Base-by-base conservation (phyloP, 2,888 invertebrate species). In the Pandemis corylana region DNA sequence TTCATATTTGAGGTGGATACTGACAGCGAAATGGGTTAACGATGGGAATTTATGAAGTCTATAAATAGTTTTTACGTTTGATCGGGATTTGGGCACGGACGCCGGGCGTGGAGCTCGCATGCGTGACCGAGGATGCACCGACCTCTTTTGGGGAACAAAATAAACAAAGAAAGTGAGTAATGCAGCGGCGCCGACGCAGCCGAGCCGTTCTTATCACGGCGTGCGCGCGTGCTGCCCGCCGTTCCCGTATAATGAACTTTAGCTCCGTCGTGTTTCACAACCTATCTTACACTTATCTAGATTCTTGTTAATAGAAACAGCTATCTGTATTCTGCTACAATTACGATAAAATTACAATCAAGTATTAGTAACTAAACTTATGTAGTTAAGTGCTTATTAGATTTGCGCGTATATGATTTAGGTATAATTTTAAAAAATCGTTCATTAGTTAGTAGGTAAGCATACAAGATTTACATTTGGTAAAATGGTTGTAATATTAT, bases 21-120 rank as follows among this genome's bases (percentile, higher is more conserved):
- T 68, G 44, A 65, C 67, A 53, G 67, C 46, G 56, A 67, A 67
- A 53, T 53, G 67, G 75, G 75, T 71, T 75, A 71, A 62, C 62
- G 71, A 67, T 68, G 68, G 68, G 59, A 68, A 74, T 73, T 71
- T 76, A 67, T 67, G 70, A 72, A 76, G 61, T 68, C 46, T 77
- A 76, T 66, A 73, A 73, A 77, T 77, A 77, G 76, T 71, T 51
- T 41, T 56, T 56, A 71, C 68, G 61, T 76, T 77, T 70, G 51
- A 76, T 77, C 64, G 73, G 71, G 76, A 77, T 71, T 64, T 65
- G 74, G 70, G 56, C 76, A 68, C 67, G 76, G 68, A 28, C 15
- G 59, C 61, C 46, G 65, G 51, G 70, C 74, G 76, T 67, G 74
- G 44, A 46, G 56, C 36, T 56, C 41, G 73, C 64, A 59, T 36